Evolutionary conservation across 2,797 vertebrate genomes (phyloP), one percentile per base, ranked within the genome.

Genomic region (Cryptoblepharus egeriae): DNA sequence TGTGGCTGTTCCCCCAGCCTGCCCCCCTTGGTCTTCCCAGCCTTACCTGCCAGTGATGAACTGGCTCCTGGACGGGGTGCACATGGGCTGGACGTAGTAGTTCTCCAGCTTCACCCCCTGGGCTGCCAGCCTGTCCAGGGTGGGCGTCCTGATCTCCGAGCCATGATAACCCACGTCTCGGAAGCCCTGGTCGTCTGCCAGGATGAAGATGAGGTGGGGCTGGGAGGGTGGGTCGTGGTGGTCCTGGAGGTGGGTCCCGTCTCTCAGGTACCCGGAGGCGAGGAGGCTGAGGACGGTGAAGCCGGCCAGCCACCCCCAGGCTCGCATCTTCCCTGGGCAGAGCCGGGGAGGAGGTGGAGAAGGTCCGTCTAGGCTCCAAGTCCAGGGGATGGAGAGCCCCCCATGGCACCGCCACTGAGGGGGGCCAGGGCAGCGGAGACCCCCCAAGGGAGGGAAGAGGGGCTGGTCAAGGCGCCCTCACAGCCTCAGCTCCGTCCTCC

Each of bases 171-270:
- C 98, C 9, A 99, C 97, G 52, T 99, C 98, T 90, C 98, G 89
- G 94, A 98, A 99, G 9, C 98, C 98, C 83, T 99, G 98, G n/a
- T 99, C 98, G n/a, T 99, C 98, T 13, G 98, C 98, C 88, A 99
- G 95, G 83, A 99, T 97, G 90, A 99, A 99, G 68, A 99, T 75
- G 90, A 99, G 97, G 91, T 99, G 98, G 9, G 98, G 98, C 92
- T 95, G 97, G 0, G 96, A 90, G 77, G 89, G n/a, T n/a, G n/a
- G n/a, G n/a, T n/a, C n/a, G n/a, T n/a, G n/a, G n/a, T n/a, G n/a
- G n/a, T n/a, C n/a, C n/a, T 42, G 0, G 88, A 10, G n/a, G 82
- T 60, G 24, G 16, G 42, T 0, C 91, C 90, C 2, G 94, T 85
- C 60, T 91, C 94, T 9, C 93, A 96, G 91, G 89, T 97, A 95